These are phyloP conservation scores for Cassiopea xamachana DNA, from an alignment of 30 jellyfish, hydroid and myxozoan species.

Conservation along the genomic window DNA sequence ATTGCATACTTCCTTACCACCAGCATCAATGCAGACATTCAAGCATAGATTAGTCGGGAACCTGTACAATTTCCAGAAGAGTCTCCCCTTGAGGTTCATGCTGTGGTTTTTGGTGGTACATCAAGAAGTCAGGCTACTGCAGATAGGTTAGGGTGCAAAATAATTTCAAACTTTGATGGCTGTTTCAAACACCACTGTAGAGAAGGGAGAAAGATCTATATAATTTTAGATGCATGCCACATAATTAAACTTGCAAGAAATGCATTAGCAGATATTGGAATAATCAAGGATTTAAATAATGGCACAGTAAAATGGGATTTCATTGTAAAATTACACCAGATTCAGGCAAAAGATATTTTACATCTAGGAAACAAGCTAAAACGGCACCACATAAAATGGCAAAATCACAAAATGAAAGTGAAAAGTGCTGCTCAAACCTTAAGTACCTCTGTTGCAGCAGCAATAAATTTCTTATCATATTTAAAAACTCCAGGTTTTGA, in stretches of 20 bases:
- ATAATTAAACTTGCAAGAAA: slow-evolving; percentile 49
- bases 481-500: slow-evolving; percentile 25
- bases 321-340: slow-evolving; percentile 26
- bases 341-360: slow-evolving; percentile 30
- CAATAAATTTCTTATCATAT: slow-evolving; percentile 15
- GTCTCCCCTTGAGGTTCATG: slow-evolving; percentile 27
- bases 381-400: slow-evolving; percentile 23
- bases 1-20: slow-evolving; percentile 24
- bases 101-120: slow-evolving; percentile 46
- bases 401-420: slow-evolving; percentile 2
- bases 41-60: slow-evolving; percentile 25
- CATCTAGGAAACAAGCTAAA: slow-evolving; percentile 51
- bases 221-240: slow-evolving; percentile 57
- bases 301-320: slow-evolving; percentile 28
- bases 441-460: slow-evolving; percentile 66
- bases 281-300: background rate
- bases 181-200: slow-evolving; percentile 30
- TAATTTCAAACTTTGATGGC: slow-evolving; percentile 20
- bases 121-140: slow-evolving; percentile 31
- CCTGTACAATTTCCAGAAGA: slow-evolving; percentile 4
- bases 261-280: slow-evolving; percentile 41
- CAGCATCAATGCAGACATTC: slow-evolving; percentile 40
- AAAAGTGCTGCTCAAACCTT: slow-evolving; percentile 41
- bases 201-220: slow-evolving; percentile 5
- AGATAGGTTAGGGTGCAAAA: slow-evolving; percentile 31